These are phyloP conservation scores for Oxyruncus cristatus DNA, from an alignment of 2,113 vertebrate species.

Conservation along the genomic window DNA sequence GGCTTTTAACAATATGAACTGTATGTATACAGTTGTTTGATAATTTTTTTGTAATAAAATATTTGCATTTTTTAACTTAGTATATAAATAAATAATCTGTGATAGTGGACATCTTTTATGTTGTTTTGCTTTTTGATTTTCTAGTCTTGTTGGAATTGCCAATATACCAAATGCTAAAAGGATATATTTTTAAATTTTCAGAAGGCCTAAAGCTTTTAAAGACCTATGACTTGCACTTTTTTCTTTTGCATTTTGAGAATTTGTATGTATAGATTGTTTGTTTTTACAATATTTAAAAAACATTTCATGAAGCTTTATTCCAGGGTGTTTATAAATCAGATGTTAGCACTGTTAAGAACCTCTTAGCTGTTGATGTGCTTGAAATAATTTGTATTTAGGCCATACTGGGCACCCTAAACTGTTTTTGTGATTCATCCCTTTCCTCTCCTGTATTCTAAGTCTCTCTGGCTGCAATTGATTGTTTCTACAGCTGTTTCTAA, in stretches of 20 bases:
- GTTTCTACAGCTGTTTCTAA: neutral
- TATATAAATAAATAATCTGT: constrained; percentile 77
- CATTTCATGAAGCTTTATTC: neutral
- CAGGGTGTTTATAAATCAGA: neutral
- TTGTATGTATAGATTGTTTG: neutral
- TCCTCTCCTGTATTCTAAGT: neutral
- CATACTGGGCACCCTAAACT: neutral
- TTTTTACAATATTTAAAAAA: neutral
- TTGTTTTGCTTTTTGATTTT: neutral
- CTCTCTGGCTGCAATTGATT: neutral
- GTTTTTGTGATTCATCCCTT: neutral
- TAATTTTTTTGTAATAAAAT: constrained; percentile 81
- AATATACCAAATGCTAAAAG: neutral
- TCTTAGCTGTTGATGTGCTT: neutral
- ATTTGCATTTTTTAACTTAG: constrained; percentile 81
- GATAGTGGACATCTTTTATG: constrained; percentile 42
- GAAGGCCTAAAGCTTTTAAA: neutral
- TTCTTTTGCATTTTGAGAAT: neutral
- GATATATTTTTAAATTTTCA: neutral
- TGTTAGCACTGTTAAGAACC: neutral
- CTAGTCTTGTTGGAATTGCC: neutral
- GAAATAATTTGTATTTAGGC: neutral
- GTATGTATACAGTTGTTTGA: constrained; percentile 78
- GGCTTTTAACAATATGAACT: constrained; percentile 71
- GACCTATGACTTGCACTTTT: neutral